Conservation (phyloP, 2,113 vertebrate genomes). For the Mellivora capensis region DNA sequence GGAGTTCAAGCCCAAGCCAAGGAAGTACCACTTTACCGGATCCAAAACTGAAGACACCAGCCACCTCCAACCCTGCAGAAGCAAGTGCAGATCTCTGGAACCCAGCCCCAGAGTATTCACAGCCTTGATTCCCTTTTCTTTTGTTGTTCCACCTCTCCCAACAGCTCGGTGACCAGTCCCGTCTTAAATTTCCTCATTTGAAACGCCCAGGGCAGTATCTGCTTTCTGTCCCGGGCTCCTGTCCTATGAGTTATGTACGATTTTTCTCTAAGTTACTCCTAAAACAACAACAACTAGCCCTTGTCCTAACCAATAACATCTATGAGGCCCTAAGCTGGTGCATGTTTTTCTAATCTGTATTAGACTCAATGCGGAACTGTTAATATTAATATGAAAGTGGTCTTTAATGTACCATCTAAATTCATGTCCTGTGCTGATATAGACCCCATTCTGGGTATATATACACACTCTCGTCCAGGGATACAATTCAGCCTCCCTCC, state of each 20-base stretch:
- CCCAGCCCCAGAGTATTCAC: not conserved
- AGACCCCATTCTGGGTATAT: not conserved
- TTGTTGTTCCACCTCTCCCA: not conserved
- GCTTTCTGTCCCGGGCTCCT: not conserved
- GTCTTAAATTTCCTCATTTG: not conserved
- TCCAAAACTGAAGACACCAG: not conserved
- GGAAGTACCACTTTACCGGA: not conserved
- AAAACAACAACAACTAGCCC: not conserved
- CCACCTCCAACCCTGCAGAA: not conserved
- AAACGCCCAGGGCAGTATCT: not conserved
- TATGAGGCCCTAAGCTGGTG: not conserved
- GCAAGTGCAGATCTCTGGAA: not conserved
- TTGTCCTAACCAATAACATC: not conserved
- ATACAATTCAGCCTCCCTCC: not conserved
- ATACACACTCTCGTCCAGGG: not conserved
- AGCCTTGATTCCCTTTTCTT: not conserved
- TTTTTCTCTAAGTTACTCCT: not conserved
- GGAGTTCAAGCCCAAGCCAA: not conserved
- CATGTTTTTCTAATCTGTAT: not conserved
- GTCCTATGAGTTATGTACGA: not conserved
- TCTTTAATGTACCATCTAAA: not conserved
- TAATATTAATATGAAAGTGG: not conserved
- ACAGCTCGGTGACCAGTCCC: not conserved
- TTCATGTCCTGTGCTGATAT: not conserved
- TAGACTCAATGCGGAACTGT: not conserved